A percentile compares a stretch with the other conserved stretches of the same genome.
phyloP scores from a whole-genome alignment of 1,140 invertebrate species.

The Stegodyphus dumicola region DNA sequence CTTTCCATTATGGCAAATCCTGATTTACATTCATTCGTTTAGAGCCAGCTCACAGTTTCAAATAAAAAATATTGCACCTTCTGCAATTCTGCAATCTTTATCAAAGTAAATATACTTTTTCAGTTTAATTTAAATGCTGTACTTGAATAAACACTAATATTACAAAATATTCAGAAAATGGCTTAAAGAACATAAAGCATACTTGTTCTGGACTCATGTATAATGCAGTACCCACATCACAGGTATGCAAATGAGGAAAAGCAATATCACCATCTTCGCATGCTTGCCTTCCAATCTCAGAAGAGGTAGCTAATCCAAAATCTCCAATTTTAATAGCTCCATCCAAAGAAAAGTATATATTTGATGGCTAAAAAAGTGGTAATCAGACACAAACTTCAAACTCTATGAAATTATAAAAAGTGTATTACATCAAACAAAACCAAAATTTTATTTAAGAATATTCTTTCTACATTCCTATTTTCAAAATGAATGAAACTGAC shows the following conservation, averaged over 20 bases:
- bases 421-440: not conserved
- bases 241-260: slow-evolving; percentile 72
- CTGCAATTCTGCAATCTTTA: too few relatives aligned
- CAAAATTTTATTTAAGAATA: not conserved
- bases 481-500: slow-evolving; percentile 13
- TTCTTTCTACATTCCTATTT: slow-evolving; percentile 5
- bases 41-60: too few relatives aligned
- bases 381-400: too few relatives aligned
- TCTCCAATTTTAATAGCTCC: slow-evolving; percentile 94
- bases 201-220: slow-evolving; percentile 98
- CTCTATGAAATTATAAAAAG: not conserved
- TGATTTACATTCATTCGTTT: too few relatives aligned
- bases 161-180: too few relatives aligned
- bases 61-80: too few relatives aligned
- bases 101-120: too few relatives aligned
- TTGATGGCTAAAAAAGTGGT: slow-evolving; percentile 78
- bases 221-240: slow-evolving; percentile 85
- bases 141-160: too few relatives aligned
- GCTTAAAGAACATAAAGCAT: too few relatives aligned
- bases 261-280: not conserved
- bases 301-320: slow-evolving; percentile 77
- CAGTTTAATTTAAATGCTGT: too few relatives aligned
- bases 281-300: not conserved
- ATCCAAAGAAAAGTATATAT: slow-evolving; percentile 94
- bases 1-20: too few relatives aligned